Conservation (phyloP, 2,113 vertebrate genomes). For the Misgurnus anguillicaudatus region DNA sequence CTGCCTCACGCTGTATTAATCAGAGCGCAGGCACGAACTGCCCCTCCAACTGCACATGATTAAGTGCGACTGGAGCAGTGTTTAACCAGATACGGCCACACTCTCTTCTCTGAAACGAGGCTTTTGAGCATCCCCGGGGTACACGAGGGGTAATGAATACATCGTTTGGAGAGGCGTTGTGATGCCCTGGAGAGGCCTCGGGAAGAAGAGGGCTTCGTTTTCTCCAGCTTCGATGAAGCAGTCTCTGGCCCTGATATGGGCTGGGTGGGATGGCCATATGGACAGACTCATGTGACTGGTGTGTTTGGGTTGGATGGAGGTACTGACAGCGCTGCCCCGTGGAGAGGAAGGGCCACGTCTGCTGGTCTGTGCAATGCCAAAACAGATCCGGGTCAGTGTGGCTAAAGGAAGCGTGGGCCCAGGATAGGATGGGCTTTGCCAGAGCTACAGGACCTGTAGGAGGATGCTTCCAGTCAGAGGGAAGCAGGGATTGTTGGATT, state of each 20-base stretch:
- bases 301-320: conserved; percentile 61
- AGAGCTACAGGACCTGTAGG: conserved; percentile 15
- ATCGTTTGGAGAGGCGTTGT: conserved; percentile 42
- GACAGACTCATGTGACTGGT: conserved; percentile 50
- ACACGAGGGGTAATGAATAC: conserved; percentile 55
- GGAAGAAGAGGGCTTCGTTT: conserved; percentile 34
- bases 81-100: conserved; percentile 54
- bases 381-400: conserved; percentile 35
- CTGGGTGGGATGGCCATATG: conserved; percentile 59
- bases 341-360: conserved; percentile 50
- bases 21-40: conserved; percentile 38
- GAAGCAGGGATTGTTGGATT: conserved; percentile 24
- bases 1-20: conserved; percentile 49
- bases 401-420: conserved; percentile 26
- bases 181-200: conserved; percentile 48
- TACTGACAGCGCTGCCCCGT: conserved; percentile 54
- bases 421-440: conserved; percentile 26
- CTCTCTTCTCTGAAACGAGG: conserved; percentile 48
- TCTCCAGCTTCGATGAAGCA: conserved; percentile 28
- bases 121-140: conserved; percentile 41
- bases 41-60: conserved; percentile 50
- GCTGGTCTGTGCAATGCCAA: conserved; percentile 46
- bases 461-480: conserved; percentile 25
- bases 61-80: conserved; percentile 50
- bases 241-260: conserved; percentile 38